These are phyloP conservation scores for Narcine bancroftii DNA, from an alignment of 2,113 vertebrate species.

Conservation along the genomic window DNA sequence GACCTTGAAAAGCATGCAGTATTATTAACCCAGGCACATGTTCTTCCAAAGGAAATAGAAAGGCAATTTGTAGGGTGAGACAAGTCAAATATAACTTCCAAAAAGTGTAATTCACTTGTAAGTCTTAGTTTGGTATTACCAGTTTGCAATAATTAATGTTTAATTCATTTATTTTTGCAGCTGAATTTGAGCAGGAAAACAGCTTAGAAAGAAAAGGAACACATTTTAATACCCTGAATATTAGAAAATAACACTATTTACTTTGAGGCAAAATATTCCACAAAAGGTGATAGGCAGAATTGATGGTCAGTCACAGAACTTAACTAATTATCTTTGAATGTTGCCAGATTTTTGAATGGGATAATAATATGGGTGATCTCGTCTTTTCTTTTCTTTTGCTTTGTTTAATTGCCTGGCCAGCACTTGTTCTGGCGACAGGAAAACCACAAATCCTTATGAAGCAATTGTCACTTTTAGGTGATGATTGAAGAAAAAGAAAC, in stretches of 20 bases:
- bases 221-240: background rate
- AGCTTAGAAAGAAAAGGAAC: background rate
- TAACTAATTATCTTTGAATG: slow-evolving; percentile 11
- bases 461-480: slow-evolving; percentile 12
- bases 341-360: background rate
- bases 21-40: background rate
- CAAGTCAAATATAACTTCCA: background rate
- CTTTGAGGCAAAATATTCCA: background rate
- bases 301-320: background rate
- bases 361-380: background rate
- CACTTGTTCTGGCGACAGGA: background rate
- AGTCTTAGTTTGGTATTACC: background rate
- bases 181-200: background rate
- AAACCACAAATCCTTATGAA: background rate
- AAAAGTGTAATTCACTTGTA: background rate
- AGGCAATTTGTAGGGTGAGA: background rate
- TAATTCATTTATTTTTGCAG: background rate
- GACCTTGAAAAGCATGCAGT: background rate
- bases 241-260: background rate
- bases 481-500: background rate
- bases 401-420: background rate
- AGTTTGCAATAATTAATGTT: background rate
- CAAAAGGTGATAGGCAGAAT: too few species aligned
- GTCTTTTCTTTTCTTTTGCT: background rate
- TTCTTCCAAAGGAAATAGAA: background rate